Conservation (phyloP, 2,797 vertebrate genomes). For the Linurgus olivaceus region DNA sequence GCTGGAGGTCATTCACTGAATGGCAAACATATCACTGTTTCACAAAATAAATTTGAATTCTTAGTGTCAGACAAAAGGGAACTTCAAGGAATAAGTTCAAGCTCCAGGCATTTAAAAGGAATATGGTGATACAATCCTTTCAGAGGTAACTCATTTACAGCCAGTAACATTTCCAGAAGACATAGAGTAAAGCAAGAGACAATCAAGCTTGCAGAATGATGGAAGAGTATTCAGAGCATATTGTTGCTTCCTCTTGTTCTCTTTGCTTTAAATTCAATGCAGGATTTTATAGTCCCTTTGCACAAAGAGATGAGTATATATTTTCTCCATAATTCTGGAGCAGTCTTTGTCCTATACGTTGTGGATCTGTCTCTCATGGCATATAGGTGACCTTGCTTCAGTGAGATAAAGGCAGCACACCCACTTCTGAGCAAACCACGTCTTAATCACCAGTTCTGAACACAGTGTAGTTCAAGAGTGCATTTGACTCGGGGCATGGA, state of each 20-base stretch:
- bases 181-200: neutral
- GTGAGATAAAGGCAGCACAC: neutral
- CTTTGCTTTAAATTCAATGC: slow-evolving; percentile 9
- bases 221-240: neutral
- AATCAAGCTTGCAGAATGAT: neutral
- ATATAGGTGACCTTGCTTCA: neutral
- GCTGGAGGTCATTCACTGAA: neutral
- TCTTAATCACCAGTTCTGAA: neutral
- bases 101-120: neutral
- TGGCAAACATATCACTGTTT: neutral
- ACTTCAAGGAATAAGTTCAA: neutral
- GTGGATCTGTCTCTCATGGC: neutral
- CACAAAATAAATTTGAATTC: neutral
- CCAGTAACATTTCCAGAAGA: slow-evolving; percentile 6
- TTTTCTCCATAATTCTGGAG: neutral
- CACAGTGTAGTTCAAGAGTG: accelerated
- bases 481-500: accelerated
- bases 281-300: neutral
- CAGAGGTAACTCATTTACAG: neutral
- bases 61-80: neutral
- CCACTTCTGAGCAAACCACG: neutral
- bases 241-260: slow-evolving; percentile 3
- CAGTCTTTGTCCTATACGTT: neutral
- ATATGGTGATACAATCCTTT: neutral
- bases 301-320: neutral